Evolutionary conservation across 1,140 invertebrate species (phyloP), one percentile per base, ranked within the genome.

Genomic region (Cepaea nemoralis): DNA sequence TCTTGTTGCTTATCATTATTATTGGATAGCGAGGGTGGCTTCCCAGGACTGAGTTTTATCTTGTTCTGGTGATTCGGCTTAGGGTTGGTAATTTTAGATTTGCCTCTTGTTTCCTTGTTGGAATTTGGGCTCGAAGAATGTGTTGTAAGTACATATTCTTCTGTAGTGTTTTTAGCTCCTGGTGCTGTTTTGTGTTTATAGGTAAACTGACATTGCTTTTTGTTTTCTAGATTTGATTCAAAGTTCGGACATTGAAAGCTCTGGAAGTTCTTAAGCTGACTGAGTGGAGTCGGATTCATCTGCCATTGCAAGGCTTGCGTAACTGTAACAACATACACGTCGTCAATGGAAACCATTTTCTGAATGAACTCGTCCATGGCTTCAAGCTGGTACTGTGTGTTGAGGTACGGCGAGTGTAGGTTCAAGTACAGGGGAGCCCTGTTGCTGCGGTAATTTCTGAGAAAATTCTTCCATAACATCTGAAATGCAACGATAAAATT

Each of bases 391-490:
- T 81, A 81, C n/a, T 76, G 66, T 1, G 82, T 84, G 81, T 85
- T 81, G 12, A 88, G 83, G 87, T 87, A 88, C 6, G 77, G 67
- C 12, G 85, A 85, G 39, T 89, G 86, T 55, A 89, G 75, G 83
- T 90, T 86, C 19, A 89, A 48, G 70, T 87, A 87, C 67, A 88
- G 83, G 1, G 88, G 88, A 5, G 88, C 87, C 33, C 84, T 80
- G 80, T 86, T 87, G 31, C 83, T 84, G 27, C 84, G 78, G 67
- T 85, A 87, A 74, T 86, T 83, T 40, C 84, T 70, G 6, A 83
- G 78, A 39, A 86, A 86, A 39, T 87, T 87, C 42, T 86, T 85
- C 85, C 86, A 86, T 22, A 87, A 55, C 73, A 87, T 76, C 66
- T 87, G 82, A 63, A 80, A 63, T 24, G 66, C 5, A 69, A 39